These are phyloP conservation scores for Rhamphomyia laevipes DNA, from an alignment of 2,888 invertebrate species.

Conservation along the genomic window DNA sequence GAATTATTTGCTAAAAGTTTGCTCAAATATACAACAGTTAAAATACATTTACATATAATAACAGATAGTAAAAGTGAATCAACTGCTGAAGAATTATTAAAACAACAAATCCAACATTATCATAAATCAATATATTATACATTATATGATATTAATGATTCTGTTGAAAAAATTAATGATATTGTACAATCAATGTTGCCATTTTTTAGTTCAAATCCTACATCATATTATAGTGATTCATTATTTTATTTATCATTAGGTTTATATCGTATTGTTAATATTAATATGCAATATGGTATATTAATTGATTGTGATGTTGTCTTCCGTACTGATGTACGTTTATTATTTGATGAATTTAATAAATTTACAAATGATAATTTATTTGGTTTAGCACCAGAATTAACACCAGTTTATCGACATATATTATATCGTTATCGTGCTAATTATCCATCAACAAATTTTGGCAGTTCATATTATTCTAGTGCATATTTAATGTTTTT, in stretches of 20 bases:
- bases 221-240: constrained; percentile 63
- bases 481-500: constrained; percentile 12
- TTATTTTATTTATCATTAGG: constrained; percentile 68
- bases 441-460: constrained; percentile 48
- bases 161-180: constrained; percentile 46
- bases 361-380: constrained; percentile 49
- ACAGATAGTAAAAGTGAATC: constrained; percentile 46
- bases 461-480: constrained; percentile 40
- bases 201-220: constrained; percentile 56
- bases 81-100: constrained; percentile 42
- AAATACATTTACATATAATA: constrained; percentile 48
- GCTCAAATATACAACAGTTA: constrained; percentile 34
- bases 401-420: constrained; percentile 69
- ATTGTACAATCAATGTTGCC: constrained; percentile 56
- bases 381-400: constrained; percentile 60
- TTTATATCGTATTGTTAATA: constrained; percentile 54
- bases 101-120: constrained; percentile 30
- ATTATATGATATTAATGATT: constrained; percentile 50
- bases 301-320: constrained; percentile 69
- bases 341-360: constrained; percentile 55
- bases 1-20: constrained; percentile 33
- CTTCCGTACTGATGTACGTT: constrained; percentile 53
- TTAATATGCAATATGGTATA: constrained; percentile 47
- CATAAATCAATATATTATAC: constrained; percentile 38
- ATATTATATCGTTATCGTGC: constrained; percentile 54